These are phyloP conservation scores for Mesembrinibis cayennensis DNA, from an alignment of 2,113 vertebrate genomes.

Conservation along the genomic window DNA sequence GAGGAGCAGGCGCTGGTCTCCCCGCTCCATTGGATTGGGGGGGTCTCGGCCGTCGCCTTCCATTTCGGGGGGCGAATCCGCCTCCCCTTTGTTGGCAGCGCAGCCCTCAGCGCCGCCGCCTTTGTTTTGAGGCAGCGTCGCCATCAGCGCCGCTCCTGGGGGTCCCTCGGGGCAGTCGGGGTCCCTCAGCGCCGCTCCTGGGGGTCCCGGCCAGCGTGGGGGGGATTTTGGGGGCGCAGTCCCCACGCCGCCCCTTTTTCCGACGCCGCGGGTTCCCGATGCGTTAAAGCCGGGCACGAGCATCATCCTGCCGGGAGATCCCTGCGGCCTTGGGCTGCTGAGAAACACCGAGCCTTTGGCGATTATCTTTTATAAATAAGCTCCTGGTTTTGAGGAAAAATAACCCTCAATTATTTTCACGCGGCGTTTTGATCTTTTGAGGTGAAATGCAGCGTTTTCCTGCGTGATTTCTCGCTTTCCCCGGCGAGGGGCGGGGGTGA, in stretches of 20 bases:
- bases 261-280: not conserved
- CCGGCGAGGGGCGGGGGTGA: too few relatives aligned
- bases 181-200: too few relatives aligned
- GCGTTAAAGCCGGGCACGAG: not conserved
- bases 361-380: not conserved
- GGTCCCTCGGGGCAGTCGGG: too few relatives aligned
- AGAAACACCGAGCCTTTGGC: not conserved
- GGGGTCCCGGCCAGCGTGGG: not conserved
- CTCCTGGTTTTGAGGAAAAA: not conserved
- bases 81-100: not conserved
- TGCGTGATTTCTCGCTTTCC: not conserved
- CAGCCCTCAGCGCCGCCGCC: not conserved
- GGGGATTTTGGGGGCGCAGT: not conserved
- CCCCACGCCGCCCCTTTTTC: not conserved
- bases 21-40: too few relatives aligned
- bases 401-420: not conserved
- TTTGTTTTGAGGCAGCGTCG: not conserved
- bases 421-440: not conserved
- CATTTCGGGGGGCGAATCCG: not conserved
- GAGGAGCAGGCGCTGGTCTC: not conserved
- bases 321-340: not conserved
- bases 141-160: too few relatives aligned
- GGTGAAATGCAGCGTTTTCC: not conserved
- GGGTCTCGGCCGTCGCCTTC: not conserved
- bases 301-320: not conserved